These are phyloP conservation scores for Gonocerus acuteangulatus DNA, from an alignment of 2,888 invertebrate genomes.

Conservation along the genomic window DNA sequence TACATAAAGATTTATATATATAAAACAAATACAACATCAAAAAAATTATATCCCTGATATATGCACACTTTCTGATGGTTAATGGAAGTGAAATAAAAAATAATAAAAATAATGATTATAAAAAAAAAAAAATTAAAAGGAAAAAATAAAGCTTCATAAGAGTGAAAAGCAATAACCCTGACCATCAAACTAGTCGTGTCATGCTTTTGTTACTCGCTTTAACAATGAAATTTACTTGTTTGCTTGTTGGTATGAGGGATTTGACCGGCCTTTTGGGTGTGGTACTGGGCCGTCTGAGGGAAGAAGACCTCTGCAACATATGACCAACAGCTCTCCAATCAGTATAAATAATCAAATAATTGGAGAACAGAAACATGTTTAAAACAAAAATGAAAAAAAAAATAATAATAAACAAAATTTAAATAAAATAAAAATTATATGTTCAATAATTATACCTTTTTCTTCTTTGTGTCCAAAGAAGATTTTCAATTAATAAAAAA, in stretches of 20 bases:
- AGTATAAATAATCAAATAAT: constrained; percentile 3
- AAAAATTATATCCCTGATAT: constrained; percentile 9
- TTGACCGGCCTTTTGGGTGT: constrained; percentile 26
- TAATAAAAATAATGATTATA: not conserved
- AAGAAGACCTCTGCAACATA: constrained; percentile 25
- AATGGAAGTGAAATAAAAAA: constrained; percentile 2
- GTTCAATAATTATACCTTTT: no score
- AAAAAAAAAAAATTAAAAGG: constrained; percentile 1
- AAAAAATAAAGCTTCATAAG: constrained; percentile 12
- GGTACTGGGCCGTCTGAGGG: constrained; percentile 16
- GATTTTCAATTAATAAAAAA: no score
- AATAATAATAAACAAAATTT: not conserved
- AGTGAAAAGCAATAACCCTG: constrained; percentile 27
- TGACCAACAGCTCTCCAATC: constrained; percentile 25
- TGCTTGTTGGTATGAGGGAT: constrained; percentile 28
- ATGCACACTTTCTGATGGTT: constrained; percentile 20
- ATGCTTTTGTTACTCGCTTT: constrained; percentile 27
- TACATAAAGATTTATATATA: not conserved
- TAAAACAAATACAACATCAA: not conserved
- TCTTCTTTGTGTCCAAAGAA: not conserved
- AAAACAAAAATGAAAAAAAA: not conserved
- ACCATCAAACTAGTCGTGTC: constrained; percentile 19
- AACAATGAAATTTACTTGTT: constrained; percentile 28
- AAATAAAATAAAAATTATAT: not conserved
- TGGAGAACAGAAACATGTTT: constrained; percentile 1